Evolutionary conservation across 2,888 invertebrate species (phyloP).

Genomic region (Lathronympha strigana): DNA sequence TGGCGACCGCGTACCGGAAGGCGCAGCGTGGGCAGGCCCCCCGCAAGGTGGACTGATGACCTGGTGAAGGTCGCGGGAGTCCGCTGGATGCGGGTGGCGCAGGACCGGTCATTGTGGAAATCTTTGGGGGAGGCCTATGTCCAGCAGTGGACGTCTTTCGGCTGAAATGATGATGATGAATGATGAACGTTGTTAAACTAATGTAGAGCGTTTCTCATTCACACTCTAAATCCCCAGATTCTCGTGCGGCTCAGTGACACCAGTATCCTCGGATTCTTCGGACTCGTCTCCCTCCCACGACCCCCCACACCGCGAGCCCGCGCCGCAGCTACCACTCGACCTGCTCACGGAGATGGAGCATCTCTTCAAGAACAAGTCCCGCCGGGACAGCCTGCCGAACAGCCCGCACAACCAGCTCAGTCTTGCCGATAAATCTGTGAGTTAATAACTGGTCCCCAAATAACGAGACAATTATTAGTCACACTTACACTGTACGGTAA

Average conservation of each 20-base stretch:
- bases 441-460: constrained; percentile 45
- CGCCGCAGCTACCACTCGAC: constrained; percentile 68
- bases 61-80: too few species aligned
- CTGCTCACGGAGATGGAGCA: constrained; percentile 77
- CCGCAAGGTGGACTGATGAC: too few species aligned
- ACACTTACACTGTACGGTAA: too few species aligned
- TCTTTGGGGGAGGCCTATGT: too few species aligned
- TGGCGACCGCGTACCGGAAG: too few species aligned
- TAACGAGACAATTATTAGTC: too few species aligned
- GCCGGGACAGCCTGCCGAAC: constrained; percentile 68
- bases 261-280: constrained; percentile 74
- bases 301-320: constrained; percentile 56
- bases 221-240: constrained; percentile 55
- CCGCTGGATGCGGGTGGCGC: too few species aligned
- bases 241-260: constrained; percentile 76
- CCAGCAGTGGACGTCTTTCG: too few species aligned
- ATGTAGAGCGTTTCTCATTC: neutral
- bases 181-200: too few species aligned
- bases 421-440: constrained; percentile 71
- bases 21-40: too few species aligned
- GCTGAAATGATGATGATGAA: too few species aligned
- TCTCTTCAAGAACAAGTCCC: constrained; percentile 63
- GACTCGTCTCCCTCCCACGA: constrained; percentile 64
- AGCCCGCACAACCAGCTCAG: constrained; percentile 60
- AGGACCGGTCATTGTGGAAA: too few species aligned